Evolutionary conservation across 2,888 invertebrate species (phyloP), one percentile per base, ranked within the genome.

Genomic region (Mimumesa dahlbomi): DNA sequence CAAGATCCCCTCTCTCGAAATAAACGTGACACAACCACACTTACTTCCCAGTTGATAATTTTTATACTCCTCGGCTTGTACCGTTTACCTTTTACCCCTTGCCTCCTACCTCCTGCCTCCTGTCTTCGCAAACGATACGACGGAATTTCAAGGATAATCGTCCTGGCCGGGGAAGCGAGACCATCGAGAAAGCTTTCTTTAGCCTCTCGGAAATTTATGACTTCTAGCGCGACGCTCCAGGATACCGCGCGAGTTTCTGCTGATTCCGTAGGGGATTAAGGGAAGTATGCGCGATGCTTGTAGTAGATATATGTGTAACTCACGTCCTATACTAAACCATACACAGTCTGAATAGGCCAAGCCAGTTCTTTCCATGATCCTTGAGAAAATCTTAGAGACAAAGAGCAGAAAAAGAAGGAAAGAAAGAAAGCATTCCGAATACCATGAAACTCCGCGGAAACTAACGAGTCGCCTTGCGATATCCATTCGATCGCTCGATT

Each of bases 101-200:
- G n/a, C n/a, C n/a, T n/a, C n/a, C n/a, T n/a, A n/a, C n/a, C n/a
- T n/a, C n/a, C n/a, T n/a, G n/a, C 19, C 31, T 40, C 0, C 11
- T 7, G 11, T 11, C 34, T 34, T n/a, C 34, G 34, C 14, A 2
- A 14, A 31, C 40, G 34, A 13, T 18, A 25, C 22, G 19, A 1
- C 18, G 56, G 59, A 40, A 49, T 71, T 62, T 57, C 57, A 68
- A 69, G 57, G 53, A 68, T 70, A 68, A 52, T 48, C 42, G 38
- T 29, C 7, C 14, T 29, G 22, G 13, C 29, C 21, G 13, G 13
- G n/a, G 2, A 29, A 48, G 22, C 46, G 45, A 22, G 1, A 45
- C 22, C 11, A 54, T 21, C 46, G 25, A 61, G 54, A 50, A 34
- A 43, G 34, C 56, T 64, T 56, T 46, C 48, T 36, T 22, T 46